Evolutionary conservation across 2,113 vertebrate genomes (phyloP).

Genomic region (Pelusios castaneus): DNA sequence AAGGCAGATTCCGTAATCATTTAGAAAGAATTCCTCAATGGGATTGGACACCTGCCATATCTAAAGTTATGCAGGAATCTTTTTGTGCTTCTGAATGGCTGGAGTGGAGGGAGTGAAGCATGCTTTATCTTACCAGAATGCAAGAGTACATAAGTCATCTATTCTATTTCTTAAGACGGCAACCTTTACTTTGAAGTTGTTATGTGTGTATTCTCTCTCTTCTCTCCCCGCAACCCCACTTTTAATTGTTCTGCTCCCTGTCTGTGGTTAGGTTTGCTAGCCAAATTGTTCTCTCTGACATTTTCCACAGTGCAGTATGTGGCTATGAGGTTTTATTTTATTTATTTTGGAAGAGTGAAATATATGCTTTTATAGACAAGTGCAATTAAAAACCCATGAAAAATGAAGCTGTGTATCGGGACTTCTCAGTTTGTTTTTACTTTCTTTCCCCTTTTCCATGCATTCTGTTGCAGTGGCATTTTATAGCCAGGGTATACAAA

Average conservation of each 20-base stretch:
- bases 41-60: neutral
- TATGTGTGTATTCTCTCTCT: fast-evolving
- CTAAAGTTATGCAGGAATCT: neutral
- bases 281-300: slow-evolving; percentile 38
- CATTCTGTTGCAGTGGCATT: neutral
- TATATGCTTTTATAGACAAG: neutral
- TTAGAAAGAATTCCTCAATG: neutral
- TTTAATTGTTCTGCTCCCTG: neutral
- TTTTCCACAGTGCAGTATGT: slow-evolving; percentile 31
- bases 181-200: slow-evolving; percentile 16
- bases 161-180: neutral
- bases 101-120: neutral
- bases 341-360: slow-evolving; percentile 29
- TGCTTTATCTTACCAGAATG: neutral
- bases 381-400: neutral
- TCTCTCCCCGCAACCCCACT: fast-evolving
- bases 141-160: neutral
- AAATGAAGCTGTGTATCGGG: slow-evolving; percentile 15
- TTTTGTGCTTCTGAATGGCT: neutral
- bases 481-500: neutral
- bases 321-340: slow-evolving; percentile 32
- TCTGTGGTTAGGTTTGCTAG: neutral
- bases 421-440: slow-evolving; percentile 1
- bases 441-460: slow-evolving; percentile 17
- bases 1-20: neutral